Base-by-base conservation (phyloP, 2,888 invertebrate species). In the Mylabris sibirica region DNA sequence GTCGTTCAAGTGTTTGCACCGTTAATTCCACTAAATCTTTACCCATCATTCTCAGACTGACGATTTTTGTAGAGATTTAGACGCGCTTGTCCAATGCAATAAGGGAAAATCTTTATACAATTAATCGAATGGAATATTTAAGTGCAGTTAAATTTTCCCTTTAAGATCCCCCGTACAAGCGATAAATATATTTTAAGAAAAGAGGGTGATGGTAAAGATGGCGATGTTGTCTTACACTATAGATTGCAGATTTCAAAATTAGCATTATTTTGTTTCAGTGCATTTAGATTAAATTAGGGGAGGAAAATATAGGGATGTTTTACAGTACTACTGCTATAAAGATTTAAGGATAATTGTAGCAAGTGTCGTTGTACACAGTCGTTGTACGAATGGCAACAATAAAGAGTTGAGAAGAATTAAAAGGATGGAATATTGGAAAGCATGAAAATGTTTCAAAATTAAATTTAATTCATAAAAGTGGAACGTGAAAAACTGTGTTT, bases 61-160 rank as follows among this genome's bases (percentile, higher is more conserved):
- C 63, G 22, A 67, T 67, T 67, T 70, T 70, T 70, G 60, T 65
- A 34, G 67, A 61, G 64, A 41, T 38, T 64, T 30, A 34, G 67
- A 61, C 61, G 70, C 67, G 61, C 69, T 64, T 69, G 69, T 66
- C 69, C 64, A 61, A 69, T 64, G 60, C 61, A 67, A 60, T 20
- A 20, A 20, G 24, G 59, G 67, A 67, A 65, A 67, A 53, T 3
- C 67, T 61, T 67, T 63, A 70, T 63, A 65, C 67, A 70, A 70
- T 67, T 70, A 70, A 70, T 70, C 70, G 70, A 70, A 70, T 70
- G 70, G 70, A 70, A 70, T 70, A 70, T 70, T 67, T 70, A 70
- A 70, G 67, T 67, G 63, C 65, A 67, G 65, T 64, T 70, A 67
- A 70, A 70, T 70, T 70, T 70, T 70, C 67, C 67, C 67, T 70